Evolutionary conservation across 2,888 invertebrate species (phyloP).

Genomic region (Rapana venosa): DNA sequence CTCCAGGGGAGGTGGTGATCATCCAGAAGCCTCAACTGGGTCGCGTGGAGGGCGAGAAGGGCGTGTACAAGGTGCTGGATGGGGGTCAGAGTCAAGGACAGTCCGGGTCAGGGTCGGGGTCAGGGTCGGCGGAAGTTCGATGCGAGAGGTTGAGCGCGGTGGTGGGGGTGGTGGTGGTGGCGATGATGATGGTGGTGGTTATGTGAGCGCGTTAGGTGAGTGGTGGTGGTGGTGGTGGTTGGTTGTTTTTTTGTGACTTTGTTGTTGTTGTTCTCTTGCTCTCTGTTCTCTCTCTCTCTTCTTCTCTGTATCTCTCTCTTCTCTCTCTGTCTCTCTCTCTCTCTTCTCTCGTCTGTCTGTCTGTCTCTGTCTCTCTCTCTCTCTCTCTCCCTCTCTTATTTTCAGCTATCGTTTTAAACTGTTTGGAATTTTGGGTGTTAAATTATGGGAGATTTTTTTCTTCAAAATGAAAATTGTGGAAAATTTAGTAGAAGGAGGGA

Average conservation of each 20-base stretch:
- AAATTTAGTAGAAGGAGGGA: no score
- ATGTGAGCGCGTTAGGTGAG: neutral
- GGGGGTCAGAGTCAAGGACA: slow-evolving; percentile 1
- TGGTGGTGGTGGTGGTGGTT: neutral
- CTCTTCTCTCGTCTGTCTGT: neutral
- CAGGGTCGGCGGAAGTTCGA: neutral
- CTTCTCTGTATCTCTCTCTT: neutral
- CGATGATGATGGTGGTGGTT: no score
- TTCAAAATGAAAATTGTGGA: no score
- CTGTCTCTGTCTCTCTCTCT: neutral
- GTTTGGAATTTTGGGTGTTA: no score
- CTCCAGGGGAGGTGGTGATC: neutral
- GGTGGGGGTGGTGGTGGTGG: no score
- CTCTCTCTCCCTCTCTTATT: neutral
- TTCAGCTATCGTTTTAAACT: neutral
- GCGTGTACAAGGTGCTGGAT: neutral
- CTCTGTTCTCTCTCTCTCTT: neutral
- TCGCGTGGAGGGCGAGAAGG: neutral
- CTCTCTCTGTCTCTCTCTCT: neutral
- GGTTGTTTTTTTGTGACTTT: neutral
- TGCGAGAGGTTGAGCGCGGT: neutral
- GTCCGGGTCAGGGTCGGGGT: neutral
- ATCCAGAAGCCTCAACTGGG: neutral
- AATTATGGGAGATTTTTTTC: no score
- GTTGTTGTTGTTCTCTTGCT: neutral